Evolutionary conservation across 2,888 invertebrate species (phyloP).

Genomic region (Xestoiulus laeticollis): DNA sequence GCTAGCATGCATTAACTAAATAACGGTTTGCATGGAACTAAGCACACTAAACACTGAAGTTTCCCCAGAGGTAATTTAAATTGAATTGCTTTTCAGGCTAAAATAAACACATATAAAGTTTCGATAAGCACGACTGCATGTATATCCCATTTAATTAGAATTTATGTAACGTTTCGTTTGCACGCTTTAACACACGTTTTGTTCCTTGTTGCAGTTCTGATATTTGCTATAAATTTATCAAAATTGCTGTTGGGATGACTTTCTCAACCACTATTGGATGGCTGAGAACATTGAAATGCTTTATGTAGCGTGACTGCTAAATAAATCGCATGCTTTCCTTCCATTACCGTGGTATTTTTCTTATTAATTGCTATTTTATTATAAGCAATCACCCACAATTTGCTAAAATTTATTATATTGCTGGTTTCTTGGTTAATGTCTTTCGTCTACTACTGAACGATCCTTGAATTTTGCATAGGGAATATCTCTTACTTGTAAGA

Average conservation of each 20-base stretch:
- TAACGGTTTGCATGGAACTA: background rate
- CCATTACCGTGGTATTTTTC: background rate
- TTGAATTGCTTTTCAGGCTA: background rate
- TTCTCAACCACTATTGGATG: background rate
- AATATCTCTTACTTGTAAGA: background rate
- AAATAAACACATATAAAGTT: background rate
- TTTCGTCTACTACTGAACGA: background rate
- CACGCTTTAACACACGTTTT: background rate
- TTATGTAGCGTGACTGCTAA: constrained; percentile 23
- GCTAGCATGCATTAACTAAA: background rate
- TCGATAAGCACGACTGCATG: constrained; percentile 31
- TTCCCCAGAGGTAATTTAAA: background rate
- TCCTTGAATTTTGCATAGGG: background rate
- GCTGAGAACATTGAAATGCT: background rate
- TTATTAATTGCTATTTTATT: background rate
- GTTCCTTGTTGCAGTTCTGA: background rate
- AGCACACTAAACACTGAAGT: background rate
- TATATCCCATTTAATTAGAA: constrained; percentile 31
- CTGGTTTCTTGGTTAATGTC: background rate
- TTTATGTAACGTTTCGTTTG: background rate
- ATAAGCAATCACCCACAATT: background rate
- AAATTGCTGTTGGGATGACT: background rate
- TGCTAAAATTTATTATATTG: background rate
- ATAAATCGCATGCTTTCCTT: background rate
- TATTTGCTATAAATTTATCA: constrained; percentile 24